These are phyloP conservation scores for Megaceryle maxima DNA, from an alignment of 2,113 vertebrate species.

Conservation along the genomic window DNA sequence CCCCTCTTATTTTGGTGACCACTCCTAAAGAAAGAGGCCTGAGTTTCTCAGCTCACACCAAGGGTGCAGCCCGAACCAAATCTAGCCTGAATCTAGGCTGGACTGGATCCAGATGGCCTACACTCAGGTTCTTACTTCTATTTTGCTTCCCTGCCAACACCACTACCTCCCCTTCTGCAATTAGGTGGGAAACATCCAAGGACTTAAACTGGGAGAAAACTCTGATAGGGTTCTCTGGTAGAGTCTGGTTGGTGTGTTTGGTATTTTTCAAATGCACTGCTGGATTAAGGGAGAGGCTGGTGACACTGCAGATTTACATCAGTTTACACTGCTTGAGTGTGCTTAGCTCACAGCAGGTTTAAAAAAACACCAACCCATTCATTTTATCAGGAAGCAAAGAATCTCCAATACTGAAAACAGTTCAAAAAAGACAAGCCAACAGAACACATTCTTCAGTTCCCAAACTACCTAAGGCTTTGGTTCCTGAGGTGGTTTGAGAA, in stretches of 20 bases:
- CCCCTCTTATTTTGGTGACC: not conserved
- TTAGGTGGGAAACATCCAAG: not conserved
- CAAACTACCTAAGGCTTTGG: not conserved
- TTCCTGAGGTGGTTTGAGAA: not conserved
- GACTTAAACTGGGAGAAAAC: not conserved
- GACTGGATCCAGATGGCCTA: not conserved
- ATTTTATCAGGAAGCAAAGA: not conserved
- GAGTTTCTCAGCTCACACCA: not conserved
- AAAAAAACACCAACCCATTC: not conserved
- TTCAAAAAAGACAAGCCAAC: not conserved
- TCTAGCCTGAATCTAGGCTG: not conserved
- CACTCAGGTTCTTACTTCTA: not conserved
- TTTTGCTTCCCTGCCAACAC: not conserved
- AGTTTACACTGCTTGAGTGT: not conserved
- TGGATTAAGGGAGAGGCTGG: not conserved
- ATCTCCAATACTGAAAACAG: not conserved
- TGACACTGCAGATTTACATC: not conserved
- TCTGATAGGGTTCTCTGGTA: not conserved
- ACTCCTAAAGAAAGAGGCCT: not conserved
- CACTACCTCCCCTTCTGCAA: not conserved
- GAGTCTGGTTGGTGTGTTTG: not conserved
- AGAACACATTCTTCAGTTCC: not conserved
- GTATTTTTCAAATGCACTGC: not conserved
- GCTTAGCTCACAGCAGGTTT: not conserved
- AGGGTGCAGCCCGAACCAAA: not conserved